Percentiles rank a stretch among this genome's conserved stretches.
phyloP scores from a whole-genome alignment of 2,797 vertebrate genomes.

The Ceyx erithaca region DNA sequence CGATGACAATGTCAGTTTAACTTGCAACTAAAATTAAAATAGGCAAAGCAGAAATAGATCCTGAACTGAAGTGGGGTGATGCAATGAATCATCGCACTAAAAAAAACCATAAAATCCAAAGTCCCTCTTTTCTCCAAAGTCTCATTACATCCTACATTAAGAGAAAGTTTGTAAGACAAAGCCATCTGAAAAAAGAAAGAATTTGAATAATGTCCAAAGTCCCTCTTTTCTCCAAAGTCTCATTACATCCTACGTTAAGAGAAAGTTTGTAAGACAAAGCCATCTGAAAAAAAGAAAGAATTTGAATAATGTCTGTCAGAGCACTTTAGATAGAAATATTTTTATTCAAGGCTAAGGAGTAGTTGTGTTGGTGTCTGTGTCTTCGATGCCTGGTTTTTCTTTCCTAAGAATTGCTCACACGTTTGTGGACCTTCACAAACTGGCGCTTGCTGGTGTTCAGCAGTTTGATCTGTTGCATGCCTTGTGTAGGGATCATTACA shows the following conservation, averaged over 20 bases:
- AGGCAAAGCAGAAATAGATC: conserved; percentile 32
- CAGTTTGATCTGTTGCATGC: background rate
- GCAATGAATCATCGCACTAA: background rate
- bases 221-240: background rate
- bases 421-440: background rate
- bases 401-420: accelerated
- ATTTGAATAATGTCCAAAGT: no score
- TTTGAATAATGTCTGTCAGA: background rate
- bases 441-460: background rate
- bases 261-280: background rate
- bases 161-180: background rate
- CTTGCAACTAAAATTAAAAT: conserved; percentile 35
- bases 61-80: background rate
- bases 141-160: background rate
- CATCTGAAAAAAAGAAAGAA: background rate
- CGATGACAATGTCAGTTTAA: conserved; percentile 20
- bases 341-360: background rate
- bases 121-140: background rate
- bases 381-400: background rate
- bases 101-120: background rate
- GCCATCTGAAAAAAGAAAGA: background rate
- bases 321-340: background rate
- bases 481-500: background rate
- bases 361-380: background rate
- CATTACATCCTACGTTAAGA: background rate